A percentile compares a stretch with the other conserved stretches of the same genome.
Evolutionary conservation across 2,797 vertebrate genomes (phyloP).

Genomic region (Antennarius maculatus): DNA sequence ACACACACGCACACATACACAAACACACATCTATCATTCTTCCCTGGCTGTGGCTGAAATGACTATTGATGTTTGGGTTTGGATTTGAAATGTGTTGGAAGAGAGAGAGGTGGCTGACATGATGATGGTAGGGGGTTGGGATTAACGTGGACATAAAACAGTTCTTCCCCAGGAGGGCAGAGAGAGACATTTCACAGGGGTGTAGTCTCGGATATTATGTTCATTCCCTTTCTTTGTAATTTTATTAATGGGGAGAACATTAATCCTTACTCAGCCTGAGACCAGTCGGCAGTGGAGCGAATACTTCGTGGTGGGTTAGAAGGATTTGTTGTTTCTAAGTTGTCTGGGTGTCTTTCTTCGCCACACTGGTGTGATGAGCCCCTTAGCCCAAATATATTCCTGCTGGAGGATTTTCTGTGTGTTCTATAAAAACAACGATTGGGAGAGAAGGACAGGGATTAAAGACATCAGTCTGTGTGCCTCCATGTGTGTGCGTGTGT

Average conservation of each 20-base stretch:
- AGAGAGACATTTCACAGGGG: slow-evolving; percentile 45
- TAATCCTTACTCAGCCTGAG: slow-evolving; percentile 51
- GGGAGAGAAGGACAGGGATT: not conserved
- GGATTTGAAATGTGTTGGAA: slow-evolving; percentile 73
- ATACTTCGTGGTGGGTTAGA: slow-evolving; percentile 20
- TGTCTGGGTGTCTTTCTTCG: slow-evolving; percentile 3
- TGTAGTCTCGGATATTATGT: slow-evolving; percentile 44
- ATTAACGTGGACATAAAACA: slow-evolving; percentile 54
- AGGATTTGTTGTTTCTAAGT: slow-evolving; percentile 27
- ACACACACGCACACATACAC: not conserved
- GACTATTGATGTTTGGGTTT: slow-evolving; percentile 80
- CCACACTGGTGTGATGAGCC: slow-evolving; percentile 16
- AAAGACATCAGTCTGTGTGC: slow-evolving; percentile 11
- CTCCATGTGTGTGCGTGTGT: slow-evolving; percentile 10
- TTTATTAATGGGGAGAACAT: slow-evolving; percentile 50
- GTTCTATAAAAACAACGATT: slow-evolving; percentile 15
- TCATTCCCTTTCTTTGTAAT: slow-evolving; percentile 48
- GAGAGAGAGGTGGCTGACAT: slow-evolving; percentile 24
- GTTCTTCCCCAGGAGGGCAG: slow-evolving; percentile 45
- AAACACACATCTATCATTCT: slow-evolving; percentile 44
- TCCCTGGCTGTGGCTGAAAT: slow-evolving; percentile 69
- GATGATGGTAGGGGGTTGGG: slow-evolving; percentile 2
- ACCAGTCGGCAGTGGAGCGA: slow-evolving; percentile 24
- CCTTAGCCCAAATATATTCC: slow-evolving; percentile 10
- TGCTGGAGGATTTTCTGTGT: slow-evolving; percentile 22